These are phyloP conservation scores for Buceros bicornis DNA, from an alignment of 2,797 vertebrate species.

Conservation along the genomic window DNA sequence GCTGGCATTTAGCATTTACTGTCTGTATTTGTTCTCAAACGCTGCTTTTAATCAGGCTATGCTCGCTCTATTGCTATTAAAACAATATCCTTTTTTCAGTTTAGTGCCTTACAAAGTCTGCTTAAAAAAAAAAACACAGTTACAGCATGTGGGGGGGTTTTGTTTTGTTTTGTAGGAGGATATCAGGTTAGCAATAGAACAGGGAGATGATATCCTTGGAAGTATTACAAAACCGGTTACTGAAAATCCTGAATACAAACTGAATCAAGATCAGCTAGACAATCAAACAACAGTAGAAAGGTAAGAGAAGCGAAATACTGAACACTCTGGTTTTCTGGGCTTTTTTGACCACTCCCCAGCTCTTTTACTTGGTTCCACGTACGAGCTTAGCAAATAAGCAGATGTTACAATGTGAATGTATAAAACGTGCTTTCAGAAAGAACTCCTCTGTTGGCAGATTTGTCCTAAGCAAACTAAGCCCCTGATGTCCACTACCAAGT, in stretches of 20 bases:
- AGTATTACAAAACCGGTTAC: constrained; percentile 89
- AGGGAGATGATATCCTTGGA: constrained; percentile 88
- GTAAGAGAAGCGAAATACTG: constrained; percentile 73
- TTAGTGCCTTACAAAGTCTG: background rate
- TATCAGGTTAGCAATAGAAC: constrained; percentile 86
- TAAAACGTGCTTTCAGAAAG: background rate
- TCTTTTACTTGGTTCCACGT: background rate
- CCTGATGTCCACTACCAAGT: fast-evolving
- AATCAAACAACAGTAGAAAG: constrained; percentile 93
- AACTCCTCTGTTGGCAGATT: background rate
- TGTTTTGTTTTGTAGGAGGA: constrained; percentile 83
- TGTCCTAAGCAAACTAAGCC: background rate
- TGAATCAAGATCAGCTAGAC: constrained; percentile 95
- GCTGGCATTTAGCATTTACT: background rate
- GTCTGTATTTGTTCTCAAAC: background rate
- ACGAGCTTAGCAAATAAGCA: background rate
- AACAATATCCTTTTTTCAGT: background rate
- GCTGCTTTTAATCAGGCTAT: background rate
- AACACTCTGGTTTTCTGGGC: background rate
- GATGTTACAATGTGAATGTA: background rate
- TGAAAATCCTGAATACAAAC: constrained; percentile 86
- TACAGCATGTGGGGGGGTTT: background rate
- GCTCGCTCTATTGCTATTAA: background rate
- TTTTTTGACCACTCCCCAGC: background rate
- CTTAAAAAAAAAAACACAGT: background rate